These are phyloP conservation scores for Heliocidaris erythrogramma DNA, from an alignment of 35 echinoderm and acorn worm species.

Conservation along the genomic window DNA sequence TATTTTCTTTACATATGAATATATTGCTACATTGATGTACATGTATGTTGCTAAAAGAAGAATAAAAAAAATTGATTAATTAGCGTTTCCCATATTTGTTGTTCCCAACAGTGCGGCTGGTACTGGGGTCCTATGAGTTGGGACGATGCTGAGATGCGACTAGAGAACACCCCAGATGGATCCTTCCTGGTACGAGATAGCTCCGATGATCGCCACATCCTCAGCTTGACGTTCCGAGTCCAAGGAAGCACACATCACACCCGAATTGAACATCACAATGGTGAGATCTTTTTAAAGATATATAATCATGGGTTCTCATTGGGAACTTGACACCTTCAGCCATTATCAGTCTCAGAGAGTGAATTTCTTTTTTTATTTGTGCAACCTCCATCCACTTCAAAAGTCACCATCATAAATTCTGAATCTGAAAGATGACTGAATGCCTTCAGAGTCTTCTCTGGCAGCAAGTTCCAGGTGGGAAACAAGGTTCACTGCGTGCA, in stretches of 20 bases:
- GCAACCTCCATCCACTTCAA: too few species aligned
- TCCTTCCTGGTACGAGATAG: constrained; percentile 97
- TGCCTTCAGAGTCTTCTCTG: too few species aligned
- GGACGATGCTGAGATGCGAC: constrained; percentile 92
- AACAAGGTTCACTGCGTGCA: too few species aligned
- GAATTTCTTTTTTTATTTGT: too few species aligned
- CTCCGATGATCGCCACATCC: constrained; percentile 93
- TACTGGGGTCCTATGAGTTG: constrained; percentile 99
- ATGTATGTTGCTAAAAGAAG: not conserved
- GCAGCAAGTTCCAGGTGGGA: too few species aligned
- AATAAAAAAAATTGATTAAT: not conserved
- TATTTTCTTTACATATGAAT: too few species aligned
- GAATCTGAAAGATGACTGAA: too few species aligned
- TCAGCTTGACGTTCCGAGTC: constrained; percentile 88
- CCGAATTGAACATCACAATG: constrained; percentile 93
- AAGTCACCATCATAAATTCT: too few species aligned
- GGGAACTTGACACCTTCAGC: too few species aligned
- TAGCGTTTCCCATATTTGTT: not conserved
- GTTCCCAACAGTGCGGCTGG: constrained; percentile 78
- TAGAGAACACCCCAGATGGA: constrained; percentile 96
- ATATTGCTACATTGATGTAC: too few species aligned
- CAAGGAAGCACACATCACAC: constrained; percentile 96
- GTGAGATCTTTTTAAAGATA: constrained; percentile 48
- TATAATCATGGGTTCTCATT: too few species aligned
- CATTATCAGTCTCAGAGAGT: too few species aligned